Evolutionary conservation across 2,888 invertebrate genomes (phyloP).

Genomic region (Branchipolynoe longqiensis): DNA sequence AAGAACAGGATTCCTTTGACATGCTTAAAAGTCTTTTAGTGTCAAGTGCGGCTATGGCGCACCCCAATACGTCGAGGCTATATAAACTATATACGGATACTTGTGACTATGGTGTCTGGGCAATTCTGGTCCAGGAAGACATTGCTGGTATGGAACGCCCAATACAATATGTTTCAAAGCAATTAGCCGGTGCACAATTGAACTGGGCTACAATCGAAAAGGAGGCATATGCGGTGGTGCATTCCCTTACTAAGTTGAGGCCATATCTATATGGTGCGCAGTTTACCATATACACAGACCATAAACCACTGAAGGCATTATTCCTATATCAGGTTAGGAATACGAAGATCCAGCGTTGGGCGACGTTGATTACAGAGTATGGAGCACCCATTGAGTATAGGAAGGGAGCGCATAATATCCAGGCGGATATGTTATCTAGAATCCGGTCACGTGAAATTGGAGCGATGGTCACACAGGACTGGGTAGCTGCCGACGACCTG

Average conservation of each 20-base stretch:
- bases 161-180: neutral
- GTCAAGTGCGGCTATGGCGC: neutral
- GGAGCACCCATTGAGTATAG: constrained; percentile 14
- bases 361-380: neutral
- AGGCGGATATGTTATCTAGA: constrained; percentile 10
- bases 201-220: neutral
- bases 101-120: neutral
- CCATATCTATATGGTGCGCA: constrained; percentile 8
- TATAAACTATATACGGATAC: neutral
- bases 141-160: neutral
- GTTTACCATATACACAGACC: constrained; percentile 1
- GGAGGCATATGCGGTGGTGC: constrained; percentile 25
- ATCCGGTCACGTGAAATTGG: neutral
- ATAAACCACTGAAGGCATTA: constrained; percentile 17
- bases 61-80: neutral
- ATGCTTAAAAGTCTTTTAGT: neutral
- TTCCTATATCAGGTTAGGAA: constrained; percentile 23
- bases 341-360: constrained; percentile 17
- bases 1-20: neutral
- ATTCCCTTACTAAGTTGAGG: neutral
- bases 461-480: neutral
- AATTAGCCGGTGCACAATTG: neutral
- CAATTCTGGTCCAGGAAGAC: neutral
- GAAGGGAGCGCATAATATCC: neutral
- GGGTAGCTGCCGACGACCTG: neutral